These are phyloP conservation scores for Silurus asotus DNA, from an alignment of 2,113 vertebrate species.

Conservation along the genomic window DNA sequence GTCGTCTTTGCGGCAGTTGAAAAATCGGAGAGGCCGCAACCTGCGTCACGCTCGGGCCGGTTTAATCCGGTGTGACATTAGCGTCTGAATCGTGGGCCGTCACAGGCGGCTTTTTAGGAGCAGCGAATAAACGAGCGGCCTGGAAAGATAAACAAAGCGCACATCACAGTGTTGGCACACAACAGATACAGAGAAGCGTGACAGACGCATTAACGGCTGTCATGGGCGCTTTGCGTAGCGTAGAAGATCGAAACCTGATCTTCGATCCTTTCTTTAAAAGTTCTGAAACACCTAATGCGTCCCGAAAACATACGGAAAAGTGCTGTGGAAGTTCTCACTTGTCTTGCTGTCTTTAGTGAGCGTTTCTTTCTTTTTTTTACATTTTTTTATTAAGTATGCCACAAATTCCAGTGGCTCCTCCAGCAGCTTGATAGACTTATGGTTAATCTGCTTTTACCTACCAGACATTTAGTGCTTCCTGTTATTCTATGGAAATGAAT, in stretches of 20 bases:
- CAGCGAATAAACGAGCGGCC: slow-evolving; percentile 37
- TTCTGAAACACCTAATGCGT: too few species aligned
- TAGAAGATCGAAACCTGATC: slow-evolving; percentile 1
- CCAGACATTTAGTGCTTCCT: slow-evolving; percentile 9
- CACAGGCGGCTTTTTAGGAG: slow-evolving; percentile 22
- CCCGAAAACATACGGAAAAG: too few species aligned
- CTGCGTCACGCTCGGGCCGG: not conserved
- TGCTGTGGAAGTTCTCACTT: not conserved
- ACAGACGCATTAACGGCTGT: slow-evolving; percentile 29
- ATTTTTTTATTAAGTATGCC: not conserved
- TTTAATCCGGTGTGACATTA: slow-evolving; percentile 13
- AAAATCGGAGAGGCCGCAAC: not conserved
- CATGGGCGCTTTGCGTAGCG: not conserved
- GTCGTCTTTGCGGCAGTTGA: not conserved
- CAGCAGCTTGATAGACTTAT: slow-evolving; percentile 26
- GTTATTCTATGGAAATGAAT: slow-evolving; percentile 31
- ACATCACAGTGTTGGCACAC: slow-evolving; percentile 37
- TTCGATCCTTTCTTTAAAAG: not conserved
- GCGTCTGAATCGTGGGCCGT: slow-evolving; percentile 21
- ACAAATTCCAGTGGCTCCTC: slow-evolving; percentile 4
- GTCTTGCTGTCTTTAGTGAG: not conserved
- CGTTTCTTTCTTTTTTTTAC: not conserved
- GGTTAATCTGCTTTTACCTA: slow-evolving; percentile 23
- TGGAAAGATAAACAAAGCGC: slow-evolving; percentile 49
- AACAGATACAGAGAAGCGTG: slow-evolving; percentile 20